Evolutionary conservation across 1,140 invertebrate genomes (phyloP).

Genomic region (Eciton burchellii): DNA sequence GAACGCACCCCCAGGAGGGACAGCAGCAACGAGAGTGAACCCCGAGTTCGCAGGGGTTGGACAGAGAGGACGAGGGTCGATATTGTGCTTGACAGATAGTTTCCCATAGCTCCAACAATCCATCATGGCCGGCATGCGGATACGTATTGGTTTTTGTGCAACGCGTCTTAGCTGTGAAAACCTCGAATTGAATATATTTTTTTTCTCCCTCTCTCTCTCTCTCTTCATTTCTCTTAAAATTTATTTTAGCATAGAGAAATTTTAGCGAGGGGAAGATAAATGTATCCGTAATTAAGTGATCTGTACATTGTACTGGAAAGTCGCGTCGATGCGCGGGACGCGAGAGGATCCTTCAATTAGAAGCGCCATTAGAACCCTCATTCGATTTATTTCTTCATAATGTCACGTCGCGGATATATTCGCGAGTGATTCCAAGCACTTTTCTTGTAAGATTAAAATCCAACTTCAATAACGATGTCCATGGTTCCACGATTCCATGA

Average conservation of each 20-base stretch:
- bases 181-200: slow-evolving; percentile 81
- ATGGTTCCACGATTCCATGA: too few relatives aligned
- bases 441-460: slow-evolving; percentile 30
- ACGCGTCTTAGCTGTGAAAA: slow-evolving; percentile 80
- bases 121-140: slow-evolving; percentile 84
- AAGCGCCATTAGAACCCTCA: slow-evolving; percentile 15
- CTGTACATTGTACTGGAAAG: background rate
- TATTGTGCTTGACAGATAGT: slow-evolving; percentile 86
- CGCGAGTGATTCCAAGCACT: slow-evolving; percentile 18
- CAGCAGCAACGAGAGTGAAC: slow-evolving; percentile 76
- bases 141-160: slow-evolving; percentile 84
- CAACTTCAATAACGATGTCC: slow-evolving; percentile 59
- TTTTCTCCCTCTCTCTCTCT: too few relatives aligned
- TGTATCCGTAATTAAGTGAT: background rate
- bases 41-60: slow-evolving; percentile 78
- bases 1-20: slow-evolving; percentile 73
- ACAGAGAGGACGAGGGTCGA: slow-evolving; percentile 84
- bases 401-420: slow-evolving; percentile 11
- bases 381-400: slow-evolving; percentile 36
- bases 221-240: slow-evolving; percentile 63
- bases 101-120: slow-evolving; percentile 85
- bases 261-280: slow-evolving; percentile 10
- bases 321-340: slow-evolving; percentile 1
- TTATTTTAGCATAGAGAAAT: slow-evolving; percentile 36
- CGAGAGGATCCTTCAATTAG: slow-evolving; percentile 15